These are phyloP conservation scores for Notamacropus eugenii DNA, from an alignment of 2,797 vertebrate species.

Conservation along the genomic window DNA sequence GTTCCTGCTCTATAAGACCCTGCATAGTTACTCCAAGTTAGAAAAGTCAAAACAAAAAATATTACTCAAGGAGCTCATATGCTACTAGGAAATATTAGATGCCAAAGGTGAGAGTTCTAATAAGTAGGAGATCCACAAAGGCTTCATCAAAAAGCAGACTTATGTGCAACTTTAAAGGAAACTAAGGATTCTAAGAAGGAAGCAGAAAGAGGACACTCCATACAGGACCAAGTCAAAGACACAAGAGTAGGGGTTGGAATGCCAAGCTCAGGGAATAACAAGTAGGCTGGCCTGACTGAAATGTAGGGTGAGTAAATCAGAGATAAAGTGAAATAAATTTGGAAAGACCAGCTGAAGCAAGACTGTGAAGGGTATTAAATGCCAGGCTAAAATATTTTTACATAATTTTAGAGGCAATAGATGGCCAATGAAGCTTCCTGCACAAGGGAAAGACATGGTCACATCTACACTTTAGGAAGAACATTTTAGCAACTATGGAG, in stretches of 20 bases:
- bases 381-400: neutral
- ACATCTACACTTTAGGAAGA: too few species aligned
- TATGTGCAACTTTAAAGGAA: constrained; percentile 20
- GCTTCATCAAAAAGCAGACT: neutral
- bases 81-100: neutral
- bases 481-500: neutral
- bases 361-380: neutral
- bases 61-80: neutral
- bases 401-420: neutral
- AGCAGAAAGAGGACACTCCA: neutral
- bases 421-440: neutral
- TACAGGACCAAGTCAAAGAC: neutral
- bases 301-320: neutral
- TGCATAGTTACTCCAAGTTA: neutral
- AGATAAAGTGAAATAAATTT: neutral
- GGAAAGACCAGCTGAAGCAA: neutral
- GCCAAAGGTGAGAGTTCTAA: neutral
- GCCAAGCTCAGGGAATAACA: neutral
- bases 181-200: constrained; percentile 51
- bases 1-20: neutral
- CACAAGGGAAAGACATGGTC: neutral
- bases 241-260: neutral
- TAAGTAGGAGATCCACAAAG: neutral
- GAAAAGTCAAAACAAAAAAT: neutral
- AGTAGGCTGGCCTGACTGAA: neutral